phyloP scores from a whole-genome alignment of 2,113 vertebrate genomes.

The Peromyscus polionotus region DNA sequence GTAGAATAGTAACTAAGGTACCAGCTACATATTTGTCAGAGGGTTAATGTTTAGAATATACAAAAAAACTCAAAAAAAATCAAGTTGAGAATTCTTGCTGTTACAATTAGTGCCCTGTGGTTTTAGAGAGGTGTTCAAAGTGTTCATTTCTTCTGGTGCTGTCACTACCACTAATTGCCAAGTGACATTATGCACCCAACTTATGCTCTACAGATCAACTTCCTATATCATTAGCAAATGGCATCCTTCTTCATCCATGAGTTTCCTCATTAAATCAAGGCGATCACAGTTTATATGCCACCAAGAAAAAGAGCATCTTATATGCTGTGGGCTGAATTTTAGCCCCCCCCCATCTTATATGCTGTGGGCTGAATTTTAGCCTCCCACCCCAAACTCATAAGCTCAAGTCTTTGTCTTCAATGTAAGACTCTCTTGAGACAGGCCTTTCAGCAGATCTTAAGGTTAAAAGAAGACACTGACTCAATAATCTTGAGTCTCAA shows the following conservation, averaged over 20 bases:
- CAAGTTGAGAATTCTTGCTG: neutral
- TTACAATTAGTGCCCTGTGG: neutral
- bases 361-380: neutral
- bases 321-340: neutral
- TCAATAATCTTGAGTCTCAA: neutral
- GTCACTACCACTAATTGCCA: neutral
- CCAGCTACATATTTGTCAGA: neutral
- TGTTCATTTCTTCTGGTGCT: neutral
- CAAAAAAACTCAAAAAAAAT: neutral
- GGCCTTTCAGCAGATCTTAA: neutral
- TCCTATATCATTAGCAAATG: neutral
- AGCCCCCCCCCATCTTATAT: too few relatives aligned
- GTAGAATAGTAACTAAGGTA: neutral
- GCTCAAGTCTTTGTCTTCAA: neutral
- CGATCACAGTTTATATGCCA: neutral
- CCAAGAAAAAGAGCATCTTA: neutral
- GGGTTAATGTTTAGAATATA: neutral
- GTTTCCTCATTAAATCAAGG: neutral
- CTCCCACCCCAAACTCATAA: neutral
- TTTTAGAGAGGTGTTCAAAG: neutral
- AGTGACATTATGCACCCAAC: neutral
- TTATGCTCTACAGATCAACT: neutral
- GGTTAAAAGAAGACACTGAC: neutral
- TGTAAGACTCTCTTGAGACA: neutral
- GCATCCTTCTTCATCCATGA: neutral